Conservation (phyloP, 2,888 invertebrate species). For the Cryptops parisi region DNA sequence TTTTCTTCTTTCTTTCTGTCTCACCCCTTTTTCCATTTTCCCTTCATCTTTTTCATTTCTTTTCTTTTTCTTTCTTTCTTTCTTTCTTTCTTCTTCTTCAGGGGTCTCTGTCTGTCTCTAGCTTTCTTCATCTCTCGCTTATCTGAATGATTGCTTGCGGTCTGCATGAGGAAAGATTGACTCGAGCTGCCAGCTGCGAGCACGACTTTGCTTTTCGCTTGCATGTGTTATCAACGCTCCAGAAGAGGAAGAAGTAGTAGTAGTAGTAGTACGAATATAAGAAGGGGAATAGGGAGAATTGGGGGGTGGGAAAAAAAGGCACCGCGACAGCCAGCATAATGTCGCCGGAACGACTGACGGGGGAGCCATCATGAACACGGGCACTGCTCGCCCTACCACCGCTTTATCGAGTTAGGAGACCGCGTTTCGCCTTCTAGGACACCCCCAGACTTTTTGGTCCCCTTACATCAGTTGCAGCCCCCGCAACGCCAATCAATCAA, state of each 20-base stretch:
- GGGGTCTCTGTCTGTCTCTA: neutral
- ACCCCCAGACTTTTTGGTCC: no score
- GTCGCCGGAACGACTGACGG: constrained; percentile 11
- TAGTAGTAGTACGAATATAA: no score
- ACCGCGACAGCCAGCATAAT: constrained; percentile 11
- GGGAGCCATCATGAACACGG: constrained; percentile 9
- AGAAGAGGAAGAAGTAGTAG: no score
- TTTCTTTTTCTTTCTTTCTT: neutral
- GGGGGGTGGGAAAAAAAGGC: no score
- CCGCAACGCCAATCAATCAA: no score
- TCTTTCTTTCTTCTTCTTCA: neutral
- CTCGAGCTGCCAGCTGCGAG: neutral
- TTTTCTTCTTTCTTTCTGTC: neutral
- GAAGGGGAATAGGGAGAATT: no score
- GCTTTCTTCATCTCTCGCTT: no score
- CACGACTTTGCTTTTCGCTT: neutral
- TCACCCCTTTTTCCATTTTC: neutral
- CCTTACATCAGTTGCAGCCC: no score
- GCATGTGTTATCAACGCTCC: constrained; percentile 11
- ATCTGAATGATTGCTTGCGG: neutral
- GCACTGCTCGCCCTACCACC: neutral
- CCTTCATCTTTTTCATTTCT: neutral
- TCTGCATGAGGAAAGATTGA: neutral
- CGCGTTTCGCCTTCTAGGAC: no score
- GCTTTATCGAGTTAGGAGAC: neutral